A percentile compares a stretch with the other conserved stretches of the same genome.
These are phyloP conservation scores for Myotis davidii DNA, from an alignment of 2,113 vertebrate genomes.

Conservation along the genomic window DNA sequence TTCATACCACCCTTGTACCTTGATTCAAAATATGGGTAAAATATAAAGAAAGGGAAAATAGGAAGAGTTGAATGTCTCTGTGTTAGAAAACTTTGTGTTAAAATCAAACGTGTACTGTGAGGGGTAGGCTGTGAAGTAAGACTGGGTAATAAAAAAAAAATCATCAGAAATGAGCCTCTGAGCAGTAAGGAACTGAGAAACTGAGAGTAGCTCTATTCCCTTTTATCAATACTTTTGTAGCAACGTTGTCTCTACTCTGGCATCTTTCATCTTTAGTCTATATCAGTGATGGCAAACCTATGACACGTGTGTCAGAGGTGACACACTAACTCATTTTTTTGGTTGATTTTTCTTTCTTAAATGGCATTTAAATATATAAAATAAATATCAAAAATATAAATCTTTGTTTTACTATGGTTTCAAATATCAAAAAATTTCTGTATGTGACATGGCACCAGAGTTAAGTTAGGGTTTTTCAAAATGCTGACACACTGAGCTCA, in stretches of 20 bases:
- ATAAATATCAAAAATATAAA: no score
- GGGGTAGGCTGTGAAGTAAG: not conserved
- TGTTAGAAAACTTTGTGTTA: not conserved
- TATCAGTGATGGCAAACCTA: not conserved
- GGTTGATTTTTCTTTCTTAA: no score
- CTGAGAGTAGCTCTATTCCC: not conserved
- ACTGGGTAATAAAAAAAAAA: not conserved
- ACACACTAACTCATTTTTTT: no score
- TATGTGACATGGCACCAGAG: no score
- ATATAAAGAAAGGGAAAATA: not conserved
- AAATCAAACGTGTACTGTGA: not conserved
- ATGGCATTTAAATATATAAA: no score
- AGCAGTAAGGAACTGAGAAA: not conserved
- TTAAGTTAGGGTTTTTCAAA: no score
- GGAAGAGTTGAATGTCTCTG: not conserved
- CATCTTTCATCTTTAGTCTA: not conserved
- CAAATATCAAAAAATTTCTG: no score
- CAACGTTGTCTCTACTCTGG: not conserved
- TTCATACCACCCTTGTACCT: not conserved
- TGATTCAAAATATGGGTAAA: not conserved
- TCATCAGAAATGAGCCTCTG: not conserved
- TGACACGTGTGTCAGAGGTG: no score
- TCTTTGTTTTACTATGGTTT: no score
- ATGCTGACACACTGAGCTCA: no score
- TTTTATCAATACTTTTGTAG: not conserved